These are phyloP conservation scores for Macrophya alboannulata DNA, from an alignment of 2,888 invertebrate genomes.

Conservation along the genomic window DNA sequence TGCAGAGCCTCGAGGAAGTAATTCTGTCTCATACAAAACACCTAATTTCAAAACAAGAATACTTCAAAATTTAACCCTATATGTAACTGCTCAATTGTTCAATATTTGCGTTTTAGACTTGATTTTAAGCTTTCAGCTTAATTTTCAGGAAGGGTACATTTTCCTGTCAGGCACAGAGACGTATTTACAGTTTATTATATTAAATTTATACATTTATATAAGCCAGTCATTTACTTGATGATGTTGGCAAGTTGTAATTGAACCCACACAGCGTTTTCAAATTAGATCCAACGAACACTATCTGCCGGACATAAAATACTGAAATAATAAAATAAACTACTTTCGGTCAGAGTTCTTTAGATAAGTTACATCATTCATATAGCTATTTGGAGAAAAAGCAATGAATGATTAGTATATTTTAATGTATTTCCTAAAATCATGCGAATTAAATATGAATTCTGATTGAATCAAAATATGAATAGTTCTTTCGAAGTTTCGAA, in stretches of 20 bases:
- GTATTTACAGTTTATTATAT: conserved; percentile 51
- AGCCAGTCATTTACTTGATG: conserved; percentile 45
- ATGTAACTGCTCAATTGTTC: neutral
- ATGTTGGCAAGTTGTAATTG: conserved; percentile 29
- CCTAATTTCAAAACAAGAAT: conserved; percentile 1
- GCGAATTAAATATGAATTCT: neutral
- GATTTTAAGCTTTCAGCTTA: conserved; percentile 42
- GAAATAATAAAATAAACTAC: conserved; percentile 20
- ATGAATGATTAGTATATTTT: neutral
- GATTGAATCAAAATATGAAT: neutral
- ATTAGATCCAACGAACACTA: conserved; percentile 19
- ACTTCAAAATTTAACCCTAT: conserved; percentile 2
- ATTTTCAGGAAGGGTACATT: conserved; percentile 48
- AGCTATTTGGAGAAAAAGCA: neutral
- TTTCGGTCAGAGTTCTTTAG: neutral
- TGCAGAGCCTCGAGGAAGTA: neutral
- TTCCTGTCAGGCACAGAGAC: conserved; percentile 54
- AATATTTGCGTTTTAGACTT: conserved; percentile 29
- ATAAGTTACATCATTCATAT: neutral
- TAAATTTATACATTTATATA: conserved; percentile 41
- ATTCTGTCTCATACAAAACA: neutral
- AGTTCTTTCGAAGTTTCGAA: no score
- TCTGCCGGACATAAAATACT: neutral
- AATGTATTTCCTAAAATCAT: neutral
- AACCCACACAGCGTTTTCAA: neutral